Base-by-base conservation (phyloP, 2,113 vertebrate genomes). In the Pao palembangensis region DNA sequence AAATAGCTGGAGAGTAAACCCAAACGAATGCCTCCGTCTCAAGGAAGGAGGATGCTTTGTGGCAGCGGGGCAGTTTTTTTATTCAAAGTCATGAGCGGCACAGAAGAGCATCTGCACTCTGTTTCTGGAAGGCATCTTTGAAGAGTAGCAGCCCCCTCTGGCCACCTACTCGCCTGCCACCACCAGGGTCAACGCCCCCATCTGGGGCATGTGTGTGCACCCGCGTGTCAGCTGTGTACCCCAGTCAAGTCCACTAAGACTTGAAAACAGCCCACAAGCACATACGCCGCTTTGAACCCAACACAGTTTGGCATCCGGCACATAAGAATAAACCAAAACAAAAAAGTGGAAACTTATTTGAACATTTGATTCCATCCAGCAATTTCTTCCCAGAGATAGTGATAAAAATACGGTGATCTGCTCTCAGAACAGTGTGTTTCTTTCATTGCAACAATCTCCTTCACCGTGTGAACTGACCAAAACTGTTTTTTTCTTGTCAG, bases 161-260 rank as follows among this genome's bases (percentile, higher is more conserved):
- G 79, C 68, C 23, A 31, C 61, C 63, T 34, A 25, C 66, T 72
- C 58, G 31, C 69, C 73, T 74, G 75, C 73, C 80, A 66, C 85
- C 72, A 60, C 61, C 17, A 20, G 72, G 89, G 83, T 88, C 87
- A 83, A 21, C 28, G 76, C 60, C 67, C 81, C 58, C 70, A 61
- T 87, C 80, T 77, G 64, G 79, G 70, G 73, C 78, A 57, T 76
- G 80, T 83, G 88, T 85, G 80, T 74, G 69, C 78, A 70, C 75
- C 80, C 75, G 68, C 83, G 78, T 85, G 78, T 84, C 80, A 80
- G 73, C 70, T 61, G 59, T 23, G 61, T 50, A 72, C 67, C 66
- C 61, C 73, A 88, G 82, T 91, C 89, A 81, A 66, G 78, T 75
- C 69, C 64, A 73, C 81, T 90, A 75, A 88, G 77, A 64, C 73